Evolutionary conservation across 2,888 invertebrate species (phyloP).

Genomic region (Julus scanicus): DNA sequence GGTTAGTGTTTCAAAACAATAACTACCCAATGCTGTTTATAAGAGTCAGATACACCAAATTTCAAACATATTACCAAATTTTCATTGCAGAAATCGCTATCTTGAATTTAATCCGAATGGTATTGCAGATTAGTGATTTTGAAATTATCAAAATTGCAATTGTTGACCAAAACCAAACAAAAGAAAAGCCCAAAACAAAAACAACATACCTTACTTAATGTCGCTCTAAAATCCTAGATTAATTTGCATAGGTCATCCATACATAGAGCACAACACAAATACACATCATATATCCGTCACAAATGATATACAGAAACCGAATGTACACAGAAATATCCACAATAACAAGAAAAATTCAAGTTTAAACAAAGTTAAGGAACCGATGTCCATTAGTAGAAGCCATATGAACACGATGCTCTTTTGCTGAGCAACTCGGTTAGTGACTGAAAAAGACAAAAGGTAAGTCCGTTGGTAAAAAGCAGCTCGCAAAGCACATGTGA

Average conservation of each 20-base stretch:
- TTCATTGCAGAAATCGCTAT: no score
- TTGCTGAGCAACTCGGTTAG: not conserved
- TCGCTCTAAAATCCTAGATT: not conserved
- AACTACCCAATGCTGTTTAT: no score
- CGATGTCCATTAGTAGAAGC: not conserved
- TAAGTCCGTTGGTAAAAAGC: not conserved
- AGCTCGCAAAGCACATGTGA: not conserved
- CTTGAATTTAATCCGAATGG: no score
- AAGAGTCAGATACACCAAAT: no score
- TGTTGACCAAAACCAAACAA: no score
- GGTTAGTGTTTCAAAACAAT: no score
- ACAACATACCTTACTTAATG: not conserved
- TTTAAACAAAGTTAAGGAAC: not conserved
- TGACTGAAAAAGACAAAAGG: not conserved
- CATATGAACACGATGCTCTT: not conserved
- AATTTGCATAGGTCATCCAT: not conserved
- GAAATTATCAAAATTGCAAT: no score
- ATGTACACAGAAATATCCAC: not conserved
- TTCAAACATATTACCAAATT: no score
- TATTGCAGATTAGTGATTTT: no score
- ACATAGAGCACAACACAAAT: not conserved
- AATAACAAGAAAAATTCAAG: not conserved
- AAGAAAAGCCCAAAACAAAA: not conserved
- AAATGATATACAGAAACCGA: not conserved
- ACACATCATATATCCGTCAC: not conserved